Evolutionary conservation across 2,888 invertebrate species (phyloP), one percentile per base, ranked within the genome.

Genomic region (Microctonus brassicae): DNA sequence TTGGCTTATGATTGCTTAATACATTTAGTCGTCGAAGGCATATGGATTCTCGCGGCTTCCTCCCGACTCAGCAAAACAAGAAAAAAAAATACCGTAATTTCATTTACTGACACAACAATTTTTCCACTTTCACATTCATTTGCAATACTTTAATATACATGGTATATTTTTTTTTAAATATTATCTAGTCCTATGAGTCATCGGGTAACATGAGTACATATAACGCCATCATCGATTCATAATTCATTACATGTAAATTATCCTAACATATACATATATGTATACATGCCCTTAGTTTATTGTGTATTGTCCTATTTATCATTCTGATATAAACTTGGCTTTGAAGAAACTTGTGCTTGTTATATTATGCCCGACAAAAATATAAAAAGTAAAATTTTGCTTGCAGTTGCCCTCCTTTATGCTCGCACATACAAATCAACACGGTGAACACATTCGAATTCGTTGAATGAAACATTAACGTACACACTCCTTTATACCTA

Each of bases 271-370:
- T 5, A 29, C 7, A 29, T 29, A 26, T 22, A 22, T 57, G 26
- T 17, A 77, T 67, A 75, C 72, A 73, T 47, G 69, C 62, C 63
- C 72, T 60, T 69, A 64, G 77, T 77, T 72, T 72, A 75, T 69
- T 77, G 76, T 73, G 69, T 73, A 76, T 75, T 55, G 52, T 39
- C 9, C 34, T 26, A 58, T 70, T 47, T 36, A 70, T 65, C 64
- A 65, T 20, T n/a, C 5, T 29, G 26, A 20, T 65, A 52, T 70
- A 29, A 53, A 57, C 20, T 20, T 22, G 62, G 55, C 62, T 62
- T 69, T 36, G 65, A 47, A 60, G 52, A 70, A n/a, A n/a, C n/a
- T 65, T 70, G 60, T 36, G 29, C 36, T 1, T 17, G 53, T 65
- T 60, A 70, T 70, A 66, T 70, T 53, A 70, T 26, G 33, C 42